Evolutionary conservation across 1,140 invertebrate genomes (phyloP).

Genomic region (Asobara japonica): DNA sequence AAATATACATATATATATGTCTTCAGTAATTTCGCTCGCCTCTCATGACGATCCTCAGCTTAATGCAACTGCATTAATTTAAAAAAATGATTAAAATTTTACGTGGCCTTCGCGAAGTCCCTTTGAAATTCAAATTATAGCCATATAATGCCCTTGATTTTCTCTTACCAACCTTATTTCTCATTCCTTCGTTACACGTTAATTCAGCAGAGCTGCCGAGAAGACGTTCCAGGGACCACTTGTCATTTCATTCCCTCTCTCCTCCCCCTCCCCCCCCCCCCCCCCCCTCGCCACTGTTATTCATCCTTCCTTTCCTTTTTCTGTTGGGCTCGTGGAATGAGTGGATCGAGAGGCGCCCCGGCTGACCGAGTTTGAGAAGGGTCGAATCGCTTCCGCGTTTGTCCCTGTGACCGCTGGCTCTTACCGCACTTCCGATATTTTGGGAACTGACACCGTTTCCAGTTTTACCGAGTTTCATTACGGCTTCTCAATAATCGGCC

Average conservation of each 20-base stretch:
- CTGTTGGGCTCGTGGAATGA: neutral
- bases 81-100: neutral
- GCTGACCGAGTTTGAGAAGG: slow-evolving; percentile 39
- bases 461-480: slow-evolving; percentile 5
- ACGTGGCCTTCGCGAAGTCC: neutral
- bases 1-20: no score
- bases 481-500: neutral
- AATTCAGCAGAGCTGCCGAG: slow-evolving; percentile 38
- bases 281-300: no score
- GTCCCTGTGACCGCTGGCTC: neutral
- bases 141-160: neutral
- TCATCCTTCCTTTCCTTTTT: neutral
- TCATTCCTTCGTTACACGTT: slow-evolving; percentile 35
- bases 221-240: slow-evolving; percentile 36
- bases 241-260: slow-evolving; percentile 9
- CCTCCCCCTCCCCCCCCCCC: no score
- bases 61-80: slow-evolving; percentile 16
- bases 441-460: neutral
- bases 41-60: neutral
- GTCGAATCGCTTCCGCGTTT: slow-evolving; percentile 23
- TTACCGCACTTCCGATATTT: slow-evolving; percentile 18
- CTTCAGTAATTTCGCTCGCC: neutral
- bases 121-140: neutral
- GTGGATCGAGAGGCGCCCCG: slow-evolving; percentile 25
- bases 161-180: neutral